phyloP scores from a whole-genome alignment of 2,888 invertebrate genomes.

The Yponomeuta cagnagella region DNA sequence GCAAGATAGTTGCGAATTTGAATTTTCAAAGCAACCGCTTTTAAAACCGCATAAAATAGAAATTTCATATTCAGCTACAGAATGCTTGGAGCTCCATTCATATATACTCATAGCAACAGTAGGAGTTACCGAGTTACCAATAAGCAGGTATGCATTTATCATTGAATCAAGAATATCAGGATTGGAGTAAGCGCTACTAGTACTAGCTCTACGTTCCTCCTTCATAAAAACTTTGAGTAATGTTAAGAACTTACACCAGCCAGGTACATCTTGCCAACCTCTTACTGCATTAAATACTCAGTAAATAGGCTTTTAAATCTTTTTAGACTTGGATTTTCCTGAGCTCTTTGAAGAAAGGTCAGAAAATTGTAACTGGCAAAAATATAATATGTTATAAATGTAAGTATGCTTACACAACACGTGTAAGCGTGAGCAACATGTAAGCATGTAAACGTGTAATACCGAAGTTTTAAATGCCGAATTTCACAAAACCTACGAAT shows the following conservation, averaged over 20 bases:
- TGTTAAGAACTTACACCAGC: neutral
- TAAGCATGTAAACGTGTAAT: too few species aligned
- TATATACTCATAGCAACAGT: constrained; percentile 13
- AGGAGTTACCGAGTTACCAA: constrained; percentile 19
- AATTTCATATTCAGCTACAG: constrained; percentile 39
- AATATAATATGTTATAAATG: neutral
- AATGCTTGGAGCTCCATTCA: constrained; percentile 32
- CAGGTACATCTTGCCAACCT: neutral
- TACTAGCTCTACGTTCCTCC: neutral
- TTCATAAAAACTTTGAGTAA: neutral
- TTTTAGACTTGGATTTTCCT: neutral
- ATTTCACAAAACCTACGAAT: too few species aligned
- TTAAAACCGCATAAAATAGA: constrained; percentile 39
- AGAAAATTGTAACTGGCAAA: neutral
- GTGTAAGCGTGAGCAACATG: too few species aligned
- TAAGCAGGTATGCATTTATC: constrained; percentile 15
- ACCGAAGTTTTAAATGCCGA: too few species aligned
- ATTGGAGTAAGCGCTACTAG: neutral
- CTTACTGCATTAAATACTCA: neutral
- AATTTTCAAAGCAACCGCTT: constrained; percentile 35
- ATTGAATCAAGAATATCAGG: neutral
- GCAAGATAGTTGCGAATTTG: constrained; percentile 31
- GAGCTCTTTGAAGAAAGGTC: neutral
- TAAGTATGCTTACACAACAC: too few species aligned
- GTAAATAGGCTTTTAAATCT: neutral